Evolutionary conservation across 2,888 invertebrate genomes (phyloP).

Genomic region (Sesia bembeciformis): DNA sequence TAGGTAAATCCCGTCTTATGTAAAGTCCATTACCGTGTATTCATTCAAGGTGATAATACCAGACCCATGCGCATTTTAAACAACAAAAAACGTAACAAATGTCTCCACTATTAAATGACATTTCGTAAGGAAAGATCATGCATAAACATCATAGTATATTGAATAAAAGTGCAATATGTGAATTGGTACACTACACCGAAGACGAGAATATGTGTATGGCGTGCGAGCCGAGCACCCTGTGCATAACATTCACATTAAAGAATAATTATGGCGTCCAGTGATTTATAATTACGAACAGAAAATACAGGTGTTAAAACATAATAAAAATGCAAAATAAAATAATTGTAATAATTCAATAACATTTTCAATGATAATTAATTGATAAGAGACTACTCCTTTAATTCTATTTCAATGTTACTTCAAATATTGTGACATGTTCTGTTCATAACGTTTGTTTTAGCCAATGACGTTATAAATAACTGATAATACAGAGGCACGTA

Average conservation of each 20-base stretch:
- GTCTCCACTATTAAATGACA: too few relatives aligned
- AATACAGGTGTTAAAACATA: slow-evolving; percentile 7
- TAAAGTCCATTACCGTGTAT: too few relatives aligned
- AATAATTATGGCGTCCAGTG: slow-evolving; percentile 44
- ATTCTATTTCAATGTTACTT: not conserved
- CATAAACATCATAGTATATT: too few relatives aligned
- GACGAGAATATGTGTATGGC: slow-evolving; percentile 8
- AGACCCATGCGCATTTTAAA: too few relatives aligned
- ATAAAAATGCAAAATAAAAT: slow-evolving; percentile 22
- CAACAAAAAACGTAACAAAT: too few relatives aligned
- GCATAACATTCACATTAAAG: slow-evolving; percentile 31
- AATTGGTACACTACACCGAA: not conserved
- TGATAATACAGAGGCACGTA: not conserved
- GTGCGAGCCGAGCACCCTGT: slow-evolving; percentile 40
- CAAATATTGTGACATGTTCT: slow-evolving; percentile 16
- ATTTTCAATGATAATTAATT: not conserved
- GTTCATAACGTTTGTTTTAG: slow-evolving; percentile 27
- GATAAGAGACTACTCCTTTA: not conserved
- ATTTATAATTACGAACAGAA: slow-evolving; percentile 31
- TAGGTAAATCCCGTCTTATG: too few relatives aligned
- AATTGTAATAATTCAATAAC: not conserved
- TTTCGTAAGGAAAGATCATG: too few relatives aligned
- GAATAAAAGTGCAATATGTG: too few relatives aligned
- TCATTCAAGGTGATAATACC: too few relatives aligned
- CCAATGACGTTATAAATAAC: not conserved